Conservation (phyloP, 2,113 vertebrate species). For the Aplodontia rufa region DNA sequence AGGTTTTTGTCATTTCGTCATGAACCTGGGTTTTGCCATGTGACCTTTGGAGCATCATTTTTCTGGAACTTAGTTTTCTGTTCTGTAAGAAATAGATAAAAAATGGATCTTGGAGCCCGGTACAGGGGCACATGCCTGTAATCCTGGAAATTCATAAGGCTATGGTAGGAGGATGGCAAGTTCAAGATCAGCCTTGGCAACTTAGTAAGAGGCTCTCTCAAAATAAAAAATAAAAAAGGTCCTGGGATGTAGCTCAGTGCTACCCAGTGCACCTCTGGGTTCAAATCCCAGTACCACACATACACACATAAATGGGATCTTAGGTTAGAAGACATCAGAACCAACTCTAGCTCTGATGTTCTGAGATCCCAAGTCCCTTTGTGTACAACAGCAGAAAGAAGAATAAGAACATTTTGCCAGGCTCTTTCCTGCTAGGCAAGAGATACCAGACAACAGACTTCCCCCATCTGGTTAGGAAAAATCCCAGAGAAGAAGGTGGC, state of each 20-base stretch:
- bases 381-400: background rate
- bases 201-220: too few relatives aligned
- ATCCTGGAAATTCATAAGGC: too few relatives aligned
- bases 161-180: too few relatives aligned
- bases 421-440: background rate
- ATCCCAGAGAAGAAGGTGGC: background rate
- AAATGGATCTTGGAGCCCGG: background rate
- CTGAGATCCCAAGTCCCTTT: background rate
- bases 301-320: background rate
- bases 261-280: too few relatives aligned
- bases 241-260: too few relatives aligned
- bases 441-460: background rate
- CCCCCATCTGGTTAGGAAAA: background rate
- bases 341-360: background rate
- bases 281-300: too few relatives aligned
- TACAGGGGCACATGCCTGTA: too few relatives aligned
- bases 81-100: background rate
- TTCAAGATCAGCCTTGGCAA: too few relatives aligned
- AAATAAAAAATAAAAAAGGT: too few relatives aligned
- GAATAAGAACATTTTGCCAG: background rate
- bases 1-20: background rate
- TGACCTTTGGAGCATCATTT: background rate
- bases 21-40: background rate
- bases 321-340: background rate
- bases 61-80: background rate